These are phyloP conservation scores for Nephrotoma guestfalica DNA, from an alignment of 2,888 invertebrate genomes.

Conservation along the genomic window DNA sequence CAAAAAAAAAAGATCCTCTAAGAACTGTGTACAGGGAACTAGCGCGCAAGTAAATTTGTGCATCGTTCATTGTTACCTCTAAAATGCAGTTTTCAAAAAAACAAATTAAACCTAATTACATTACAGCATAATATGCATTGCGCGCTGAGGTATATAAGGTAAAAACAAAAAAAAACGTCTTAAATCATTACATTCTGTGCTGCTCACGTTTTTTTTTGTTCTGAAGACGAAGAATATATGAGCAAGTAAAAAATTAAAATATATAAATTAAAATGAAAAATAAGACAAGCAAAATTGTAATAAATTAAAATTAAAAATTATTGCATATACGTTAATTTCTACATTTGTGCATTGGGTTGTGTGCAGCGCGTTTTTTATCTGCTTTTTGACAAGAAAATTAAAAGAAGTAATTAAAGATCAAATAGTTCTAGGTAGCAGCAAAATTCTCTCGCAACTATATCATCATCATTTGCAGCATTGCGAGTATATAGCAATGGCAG, in stretches of 20 bases:
- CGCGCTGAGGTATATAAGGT: background rate
- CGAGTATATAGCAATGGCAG: too few species aligned
- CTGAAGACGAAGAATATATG: background rate
- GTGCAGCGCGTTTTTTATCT: background rate
- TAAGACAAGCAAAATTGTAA: background rate
- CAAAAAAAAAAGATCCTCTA: background rate
- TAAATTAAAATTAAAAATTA: background rate
- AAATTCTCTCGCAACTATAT: background rate
- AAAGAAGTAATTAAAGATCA: background rate
- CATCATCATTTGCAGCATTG: background rate
- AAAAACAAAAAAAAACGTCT: background rate
- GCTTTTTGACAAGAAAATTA: background rate
- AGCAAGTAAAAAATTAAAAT: background rate
- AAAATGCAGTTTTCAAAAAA: background rate
- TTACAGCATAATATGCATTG: background rate
- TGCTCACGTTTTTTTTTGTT: background rate
- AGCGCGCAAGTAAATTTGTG: background rate
- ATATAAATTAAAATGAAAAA: background rate
- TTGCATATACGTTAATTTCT: background rate
- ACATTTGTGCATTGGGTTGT: background rate
- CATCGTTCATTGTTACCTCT: background rate
- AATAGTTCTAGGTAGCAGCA: background rate
- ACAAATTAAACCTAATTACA: background rate
- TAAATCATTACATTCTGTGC: background rate
- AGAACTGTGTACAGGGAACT: background rate